Percentiles rank a stretch among this genome's conserved stretches.
phyloP scores from a whole-genome alignment of 1,140 invertebrate species.

The Littorina saxatilis region DNA sequence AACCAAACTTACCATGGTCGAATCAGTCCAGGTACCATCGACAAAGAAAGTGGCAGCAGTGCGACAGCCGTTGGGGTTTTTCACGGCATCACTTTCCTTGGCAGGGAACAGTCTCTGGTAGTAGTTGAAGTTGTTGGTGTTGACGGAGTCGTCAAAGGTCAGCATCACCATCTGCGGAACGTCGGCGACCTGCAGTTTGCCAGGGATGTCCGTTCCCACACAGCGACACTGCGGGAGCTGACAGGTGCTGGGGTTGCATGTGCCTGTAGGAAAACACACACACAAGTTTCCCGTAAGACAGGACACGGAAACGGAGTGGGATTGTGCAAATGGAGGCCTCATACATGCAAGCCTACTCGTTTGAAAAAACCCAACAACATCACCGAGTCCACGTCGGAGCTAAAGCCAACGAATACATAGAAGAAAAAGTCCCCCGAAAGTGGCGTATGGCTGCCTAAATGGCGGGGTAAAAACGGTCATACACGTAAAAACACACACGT shows the following conservation, averaged over 20 bases:
- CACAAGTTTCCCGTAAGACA: no score
- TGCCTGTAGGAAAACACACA: not conserved
- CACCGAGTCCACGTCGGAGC: no score
- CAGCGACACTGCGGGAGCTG: constrained; percentile 51
- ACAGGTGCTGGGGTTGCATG: constrained; percentile 31
- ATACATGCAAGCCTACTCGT: not conserved
- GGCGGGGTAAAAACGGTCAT: no score
- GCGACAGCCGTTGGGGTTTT: constrained; percentile 89
- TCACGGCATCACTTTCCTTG: constrained; percentile 63
- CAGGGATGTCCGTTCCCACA: constrained; percentile 82
- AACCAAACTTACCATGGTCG: not conserved
- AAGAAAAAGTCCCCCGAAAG: no score
- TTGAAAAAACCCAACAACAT: no score
- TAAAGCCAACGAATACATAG: not conserved
- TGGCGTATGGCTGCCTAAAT: no score
- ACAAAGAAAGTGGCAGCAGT: constrained; percentile 98
- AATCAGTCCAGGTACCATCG: constrained; percentile 80
- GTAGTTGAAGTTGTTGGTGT: constrained; percentile 94
- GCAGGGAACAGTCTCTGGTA: constrained; percentile 63
- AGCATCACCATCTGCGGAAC: constrained; percentile 94
- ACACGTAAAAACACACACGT: not conserved
- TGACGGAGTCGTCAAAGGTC: constrained; percentile 97
- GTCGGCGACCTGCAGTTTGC: constrained; percentile 74
- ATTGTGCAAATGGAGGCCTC: not conserved
- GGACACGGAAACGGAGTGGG: no score